Conservation (phyloP, 2,888 invertebrate genomes). For the Lumbricus terrestris region DNA sequence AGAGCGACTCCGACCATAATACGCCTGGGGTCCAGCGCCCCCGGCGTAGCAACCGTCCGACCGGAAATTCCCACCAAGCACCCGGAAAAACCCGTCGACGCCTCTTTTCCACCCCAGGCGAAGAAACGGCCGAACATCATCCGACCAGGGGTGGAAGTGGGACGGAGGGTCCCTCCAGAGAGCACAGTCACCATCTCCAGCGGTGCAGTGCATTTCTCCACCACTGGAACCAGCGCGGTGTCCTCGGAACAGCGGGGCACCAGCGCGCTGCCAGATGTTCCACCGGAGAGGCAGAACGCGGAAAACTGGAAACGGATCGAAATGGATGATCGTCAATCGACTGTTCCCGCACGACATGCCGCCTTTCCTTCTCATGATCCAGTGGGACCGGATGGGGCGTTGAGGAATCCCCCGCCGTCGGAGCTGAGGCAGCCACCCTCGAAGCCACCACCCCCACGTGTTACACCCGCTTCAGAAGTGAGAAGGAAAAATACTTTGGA, state of each 20-base stretch:
- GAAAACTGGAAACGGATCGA: slow-evolving; percentile 10
- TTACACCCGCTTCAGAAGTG: neutral
- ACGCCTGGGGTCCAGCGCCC: neutral
- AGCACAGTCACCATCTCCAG: neutral
- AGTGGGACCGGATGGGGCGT: neutral
- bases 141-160: neutral
- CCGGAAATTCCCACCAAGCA: neutral
- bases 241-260: neutral
- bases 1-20: neutral
- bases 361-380: neutral
- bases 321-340: neutral
- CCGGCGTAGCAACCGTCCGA: neutral
- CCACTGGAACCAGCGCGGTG: neutral
- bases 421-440: neutral
- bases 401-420: neutral
- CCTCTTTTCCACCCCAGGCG: neutral
- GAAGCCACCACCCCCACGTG: neutral
- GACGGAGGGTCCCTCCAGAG: neutral
- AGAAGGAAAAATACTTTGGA: neutral
- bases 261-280: neutral
- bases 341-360: no score
- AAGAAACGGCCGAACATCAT: neutral
- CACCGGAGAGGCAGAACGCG: neutral
- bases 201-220: neutral
- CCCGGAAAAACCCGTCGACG: neutral